Conservation (phyloP, 2,113 vertebrate species). For the Protobothrops mucrosquamatus region DNA sequence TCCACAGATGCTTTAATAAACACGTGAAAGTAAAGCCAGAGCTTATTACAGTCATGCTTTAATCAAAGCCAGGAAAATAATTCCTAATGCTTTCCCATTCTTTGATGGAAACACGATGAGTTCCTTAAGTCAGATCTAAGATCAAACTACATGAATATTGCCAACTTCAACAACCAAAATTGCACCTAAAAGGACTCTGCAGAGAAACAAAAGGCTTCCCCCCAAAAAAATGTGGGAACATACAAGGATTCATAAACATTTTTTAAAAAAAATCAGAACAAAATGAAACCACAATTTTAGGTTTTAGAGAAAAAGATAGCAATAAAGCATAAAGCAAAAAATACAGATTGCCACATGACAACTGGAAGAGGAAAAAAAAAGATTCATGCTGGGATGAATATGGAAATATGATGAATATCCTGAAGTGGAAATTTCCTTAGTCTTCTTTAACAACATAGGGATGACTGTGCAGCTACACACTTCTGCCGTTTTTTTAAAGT, state of each 20-base stretch:
- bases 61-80: neutral
- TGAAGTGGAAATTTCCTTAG: too few relatives aligned
- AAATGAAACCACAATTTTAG: too few relatives aligned
- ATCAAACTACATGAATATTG: neutral
- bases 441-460: too few relatives aligned
- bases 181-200: neutral
- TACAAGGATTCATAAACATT: neutral
- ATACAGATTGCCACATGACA: too few relatives aligned
- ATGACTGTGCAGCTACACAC: too few relatives aligned
- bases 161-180: too few relatives aligned
- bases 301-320: too few relatives aligned
- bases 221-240: neutral
- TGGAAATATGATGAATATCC: too few relatives aligned
- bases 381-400: too few relatives aligned
- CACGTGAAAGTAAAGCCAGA: neutral
- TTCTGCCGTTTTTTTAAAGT: neutral
- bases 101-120: neutral
- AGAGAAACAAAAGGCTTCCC: neutral
- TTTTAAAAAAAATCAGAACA: neutral
- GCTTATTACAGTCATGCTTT: neutral
- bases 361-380: too few relatives aligned
- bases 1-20: neutral
- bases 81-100: neutral
- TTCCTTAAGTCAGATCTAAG: neutral
- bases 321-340: too few relatives aligned